Conservation (phyloP, 1,140 invertebrate species). For the Drosophila nigromelanica region DNA sequence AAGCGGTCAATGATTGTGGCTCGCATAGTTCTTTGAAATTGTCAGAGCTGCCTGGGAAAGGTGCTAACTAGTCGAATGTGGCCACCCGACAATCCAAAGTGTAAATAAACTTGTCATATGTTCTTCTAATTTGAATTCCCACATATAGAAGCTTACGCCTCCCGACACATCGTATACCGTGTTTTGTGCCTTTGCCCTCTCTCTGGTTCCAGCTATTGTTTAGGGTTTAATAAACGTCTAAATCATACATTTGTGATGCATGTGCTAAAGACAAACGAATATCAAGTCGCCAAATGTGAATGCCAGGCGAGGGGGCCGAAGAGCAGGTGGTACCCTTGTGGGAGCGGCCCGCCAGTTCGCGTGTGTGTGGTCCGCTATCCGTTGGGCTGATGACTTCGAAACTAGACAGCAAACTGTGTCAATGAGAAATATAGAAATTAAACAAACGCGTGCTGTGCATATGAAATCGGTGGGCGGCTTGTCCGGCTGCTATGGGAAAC, state of each 20-base stretch:
- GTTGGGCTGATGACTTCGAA: conserved; percentile 19
- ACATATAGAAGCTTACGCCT: conserved; percentile 51
- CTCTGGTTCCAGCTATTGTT: conserved; percentile 47
- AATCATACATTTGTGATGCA: conserved; percentile 79
- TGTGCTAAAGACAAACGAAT: conserved; percentile 78
- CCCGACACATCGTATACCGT: neutral
- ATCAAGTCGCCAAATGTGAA: conserved; percentile 40
- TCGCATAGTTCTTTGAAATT: conserved; percentile 1
- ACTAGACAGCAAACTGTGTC: conserved; percentile 41
- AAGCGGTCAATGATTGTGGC: conserved; percentile 19
- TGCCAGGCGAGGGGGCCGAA: neutral
- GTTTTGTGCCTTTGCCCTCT: neutral
- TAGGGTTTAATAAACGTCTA: conserved; percentile 75
- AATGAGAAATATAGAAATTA: conserved; percentile 49
- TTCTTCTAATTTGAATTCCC: conserved; percentile 70
- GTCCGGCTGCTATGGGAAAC: conserved; percentile 22
- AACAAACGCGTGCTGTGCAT: conserved; percentile 45
- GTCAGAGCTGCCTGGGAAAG: conserved; percentile 28
- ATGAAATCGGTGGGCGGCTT: conserved; percentile 18
- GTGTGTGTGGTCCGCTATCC: conserved; percentile 37
- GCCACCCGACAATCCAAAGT: conserved; percentile 42
- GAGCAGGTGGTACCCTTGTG: conserved; percentile 17
- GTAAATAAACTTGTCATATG: conserved; percentile 70
- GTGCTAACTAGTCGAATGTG: conserved; percentile 53
- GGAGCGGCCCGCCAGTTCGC: conserved; percentile 17